Conservation (phyloP, 2,888 invertebrate genomes). For the Blastobasis lacticolella region DNA sequence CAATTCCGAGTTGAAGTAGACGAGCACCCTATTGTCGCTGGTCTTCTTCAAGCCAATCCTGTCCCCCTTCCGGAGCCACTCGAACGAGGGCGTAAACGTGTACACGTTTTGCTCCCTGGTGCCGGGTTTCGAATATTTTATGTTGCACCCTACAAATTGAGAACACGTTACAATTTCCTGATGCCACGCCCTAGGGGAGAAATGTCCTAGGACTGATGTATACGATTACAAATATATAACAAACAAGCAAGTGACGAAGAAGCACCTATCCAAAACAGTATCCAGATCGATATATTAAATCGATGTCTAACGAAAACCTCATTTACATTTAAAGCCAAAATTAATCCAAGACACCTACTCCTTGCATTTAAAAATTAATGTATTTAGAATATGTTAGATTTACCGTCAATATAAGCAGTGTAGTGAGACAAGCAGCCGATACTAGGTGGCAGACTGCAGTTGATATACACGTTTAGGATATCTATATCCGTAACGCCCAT, state of each 20-base stretch:
- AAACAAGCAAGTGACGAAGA: no score
- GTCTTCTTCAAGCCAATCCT: conserved; percentile 84
- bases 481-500: conserved; percentile 86
- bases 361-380: no score
- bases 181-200: no score
- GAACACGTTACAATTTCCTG: no score
- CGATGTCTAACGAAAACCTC: no score
- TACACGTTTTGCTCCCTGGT: conserved; percentile 31
- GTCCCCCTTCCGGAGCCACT: conserved; percentile 88
- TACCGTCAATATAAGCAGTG: conserved; percentile 80
- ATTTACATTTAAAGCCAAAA: no score
- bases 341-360: no score
- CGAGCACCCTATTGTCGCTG: conserved; percentile 79
- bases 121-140: conserved; percentile 40
- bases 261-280: no score
- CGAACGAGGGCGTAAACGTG: conserved; percentile 74
- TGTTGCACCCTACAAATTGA: conserved; percentile 37
- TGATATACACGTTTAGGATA: conserved; percentile 75
- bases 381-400: background rate
- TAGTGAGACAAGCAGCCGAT: conserved; percentile 79
- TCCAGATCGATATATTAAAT: no score
- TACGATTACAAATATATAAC: no score
- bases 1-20: conserved; percentile 88
- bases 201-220: no score
- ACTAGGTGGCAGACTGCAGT: conserved; percentile 78